These are phyloP conservation scores for Drosophila borealis DNA, from an alignment of 2,888 invertebrate genomes.

Conservation along the genomic window DNA sequence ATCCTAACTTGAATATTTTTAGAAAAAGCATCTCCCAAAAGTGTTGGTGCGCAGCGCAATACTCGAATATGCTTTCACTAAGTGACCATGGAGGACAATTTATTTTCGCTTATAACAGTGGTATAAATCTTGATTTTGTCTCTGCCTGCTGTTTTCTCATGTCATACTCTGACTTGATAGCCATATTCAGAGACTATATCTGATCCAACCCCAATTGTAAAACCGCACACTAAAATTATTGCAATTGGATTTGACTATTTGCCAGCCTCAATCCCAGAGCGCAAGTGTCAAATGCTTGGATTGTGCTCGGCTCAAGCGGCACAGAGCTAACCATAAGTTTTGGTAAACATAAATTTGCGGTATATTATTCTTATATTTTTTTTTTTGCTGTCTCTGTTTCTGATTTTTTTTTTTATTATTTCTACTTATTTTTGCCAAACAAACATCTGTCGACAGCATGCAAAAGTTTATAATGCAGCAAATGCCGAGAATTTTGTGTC, in stretches of 20 bases:
- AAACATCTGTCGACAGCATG: conserved; percentile 62
- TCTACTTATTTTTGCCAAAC: conserved; percentile 24
- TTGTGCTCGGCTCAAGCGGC: conserved; percentile 25
- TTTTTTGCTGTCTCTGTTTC: background rate
- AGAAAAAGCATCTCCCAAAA: no score
- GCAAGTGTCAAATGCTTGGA: conserved; percentile 57
- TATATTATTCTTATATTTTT: conserved; percentile 12
- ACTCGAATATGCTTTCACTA: no score
- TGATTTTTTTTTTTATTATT: conserved; percentile 1
- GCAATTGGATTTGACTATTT: conserved; percentile 23
- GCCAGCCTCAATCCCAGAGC: conserved; percentile 27
- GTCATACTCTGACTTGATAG: conserved; percentile 10
- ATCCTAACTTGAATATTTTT: no score
- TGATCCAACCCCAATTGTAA: conserved; percentile 10
- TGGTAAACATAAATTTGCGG: conserved; percentile 41
- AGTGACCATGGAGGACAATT: no score
- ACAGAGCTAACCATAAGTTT: conserved; percentile 39
- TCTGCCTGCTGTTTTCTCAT: background rate
- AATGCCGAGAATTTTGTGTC: conserved; percentile 73
- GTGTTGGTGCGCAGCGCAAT: no score
- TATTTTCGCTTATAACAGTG: no score
- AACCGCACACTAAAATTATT: conserved; percentile 28
- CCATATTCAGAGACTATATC: background rate
- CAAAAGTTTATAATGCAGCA: conserved; percentile 66
- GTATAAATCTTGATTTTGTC: no score